Conservation (phyloP, 2,113 vertebrate genomes). For the Nematolebias whitei region DNA sequence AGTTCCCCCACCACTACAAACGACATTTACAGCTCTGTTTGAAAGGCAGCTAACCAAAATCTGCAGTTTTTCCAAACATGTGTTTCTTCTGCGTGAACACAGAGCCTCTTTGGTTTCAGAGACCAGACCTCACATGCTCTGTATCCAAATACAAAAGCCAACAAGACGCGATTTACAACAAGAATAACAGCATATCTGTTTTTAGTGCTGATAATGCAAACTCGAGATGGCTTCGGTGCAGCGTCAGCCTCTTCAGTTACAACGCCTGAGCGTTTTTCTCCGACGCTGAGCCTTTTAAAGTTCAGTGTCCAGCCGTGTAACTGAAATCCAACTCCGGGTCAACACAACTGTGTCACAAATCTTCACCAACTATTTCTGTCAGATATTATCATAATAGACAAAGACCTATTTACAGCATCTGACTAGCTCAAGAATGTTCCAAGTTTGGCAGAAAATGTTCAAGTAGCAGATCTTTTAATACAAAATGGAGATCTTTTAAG, state of each 20-base stretch:
- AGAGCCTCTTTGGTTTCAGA: slow-evolving; percentile 38
- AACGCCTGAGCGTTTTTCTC: slow-evolving; percentile 31
- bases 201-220: slow-evolving; percentile 25
- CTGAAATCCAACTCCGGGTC: slow-evolving; percentile 19
- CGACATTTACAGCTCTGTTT: slow-evolving; percentile 69
- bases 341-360: slow-evolving; percentile 17
- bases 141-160: slow-evolving; percentile 8
- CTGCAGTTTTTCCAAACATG: slow-evolving; percentile 60
- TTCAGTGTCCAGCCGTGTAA: slow-evolving; percentile 37
- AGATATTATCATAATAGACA: slow-evolving; percentile 9
- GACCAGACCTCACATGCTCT: slow-evolving; percentile 51
- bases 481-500: neutral
- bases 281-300: slow-evolving; percentile 15
- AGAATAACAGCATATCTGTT: neutral
- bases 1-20: slow-evolving; percentile 53
- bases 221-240: slow-evolving; percentile 23
- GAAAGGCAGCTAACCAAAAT: slow-evolving; percentile 57
- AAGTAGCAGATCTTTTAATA: neutral
- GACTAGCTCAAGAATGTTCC: neutral
- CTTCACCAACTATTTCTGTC: slow-evolving; percentile 16
- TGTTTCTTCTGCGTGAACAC: slow-evolving; percentile 41
- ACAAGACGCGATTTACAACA: slow-evolving; percentile 23
- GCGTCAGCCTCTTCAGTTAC: slow-evolving; percentile 42
- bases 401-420: slow-evolving; percentile 6
- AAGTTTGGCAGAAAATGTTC: neutral